phyloP scores from a whole-genome alignment of 1,140 invertebrate genomes.

The Maconellicoccus hirsutus region DNA sequence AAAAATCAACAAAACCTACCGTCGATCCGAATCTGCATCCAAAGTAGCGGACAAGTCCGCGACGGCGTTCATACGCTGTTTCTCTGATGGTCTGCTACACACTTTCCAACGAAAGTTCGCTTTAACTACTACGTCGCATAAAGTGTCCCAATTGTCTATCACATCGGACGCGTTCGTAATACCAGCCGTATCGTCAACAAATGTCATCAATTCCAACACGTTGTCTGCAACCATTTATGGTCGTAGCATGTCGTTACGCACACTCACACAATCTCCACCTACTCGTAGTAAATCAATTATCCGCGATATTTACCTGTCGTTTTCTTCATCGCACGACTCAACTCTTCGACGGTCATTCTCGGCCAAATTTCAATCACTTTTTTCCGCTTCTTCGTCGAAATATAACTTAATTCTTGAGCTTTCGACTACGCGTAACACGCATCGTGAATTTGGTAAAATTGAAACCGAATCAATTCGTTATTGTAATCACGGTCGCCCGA shows the following conservation, averaged over 20 bases:
- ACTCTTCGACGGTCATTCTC: constrained; percentile 60
- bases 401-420: background rate
- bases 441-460: background rate
- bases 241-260: too few species aligned
- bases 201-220: constrained; percentile 53
- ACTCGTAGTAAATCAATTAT: too few species aligned
- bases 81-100: constrained; percentile 38
- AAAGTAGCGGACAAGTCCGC: too few species aligned
- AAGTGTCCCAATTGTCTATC: constrained; percentile 44
- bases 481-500: background rate
- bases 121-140: constrained; percentile 51
- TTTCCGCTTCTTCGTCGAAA: constrained; percentile 30
- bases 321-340: constrained; percentile 43
- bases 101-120: constrained; percentile 46
- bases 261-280: too few species aligned
- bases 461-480: background rate
- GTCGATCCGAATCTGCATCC: constrained; percentile 32
- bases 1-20: too few species aligned
- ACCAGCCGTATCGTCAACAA: constrained; percentile 45
- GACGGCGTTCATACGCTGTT: constrained; percentile 35
- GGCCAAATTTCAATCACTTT: constrained; percentile 54
- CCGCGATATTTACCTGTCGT: constrained; percentile 38
- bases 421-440: too few species aligned
- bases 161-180: constrained; percentile 38
- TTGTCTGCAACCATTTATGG: constrained; percentile 41